phyloP scores from a whole-genome alignment of 2,888 invertebrate species.

The Megastigmus dorsalis region DNA sequence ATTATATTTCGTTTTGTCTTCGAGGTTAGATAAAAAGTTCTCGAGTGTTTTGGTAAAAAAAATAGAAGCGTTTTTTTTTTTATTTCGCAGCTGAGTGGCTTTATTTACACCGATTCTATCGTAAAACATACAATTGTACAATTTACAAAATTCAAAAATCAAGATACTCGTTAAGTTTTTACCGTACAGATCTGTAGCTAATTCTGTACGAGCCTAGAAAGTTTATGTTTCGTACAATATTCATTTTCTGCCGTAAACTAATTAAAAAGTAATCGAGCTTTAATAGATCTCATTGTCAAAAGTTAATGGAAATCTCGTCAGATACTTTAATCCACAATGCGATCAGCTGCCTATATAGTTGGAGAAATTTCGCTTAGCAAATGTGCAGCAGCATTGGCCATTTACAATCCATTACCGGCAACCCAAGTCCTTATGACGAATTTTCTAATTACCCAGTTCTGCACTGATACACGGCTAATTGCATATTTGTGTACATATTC shows the following conservation, averaged over 20 bases:
- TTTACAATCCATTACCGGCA: constrained; percentile 22
- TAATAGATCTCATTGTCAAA: not conserved
- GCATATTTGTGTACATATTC: not conserved
- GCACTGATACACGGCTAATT: constrained; percentile 30
- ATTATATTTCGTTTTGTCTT: no score
- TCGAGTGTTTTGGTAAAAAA: no score
- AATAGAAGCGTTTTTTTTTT: constrained; percentile 14
- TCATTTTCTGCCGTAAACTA: not conserved
- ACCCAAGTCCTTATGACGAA: constrained; percentile 9
- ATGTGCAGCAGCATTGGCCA: not conserved
- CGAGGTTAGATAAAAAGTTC: no score
- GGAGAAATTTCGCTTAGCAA: not conserved
- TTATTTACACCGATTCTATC: no score
- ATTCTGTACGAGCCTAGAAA: no score
- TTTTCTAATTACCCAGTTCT: constrained; percentile 26
- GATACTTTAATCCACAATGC: not conserved
- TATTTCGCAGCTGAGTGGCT: not conserved
- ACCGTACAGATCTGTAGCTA: no score
- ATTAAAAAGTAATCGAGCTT: not conserved
- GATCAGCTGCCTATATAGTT: not conserved
- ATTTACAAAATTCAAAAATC: no score
- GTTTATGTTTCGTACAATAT: no score
- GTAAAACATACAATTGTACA: no score
- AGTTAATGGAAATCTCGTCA: not conserved
- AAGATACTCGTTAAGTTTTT: no score